Conservation (phyloP, 2,797 vertebrate genomes). For the Pogoniulus pusillus region DNA sequence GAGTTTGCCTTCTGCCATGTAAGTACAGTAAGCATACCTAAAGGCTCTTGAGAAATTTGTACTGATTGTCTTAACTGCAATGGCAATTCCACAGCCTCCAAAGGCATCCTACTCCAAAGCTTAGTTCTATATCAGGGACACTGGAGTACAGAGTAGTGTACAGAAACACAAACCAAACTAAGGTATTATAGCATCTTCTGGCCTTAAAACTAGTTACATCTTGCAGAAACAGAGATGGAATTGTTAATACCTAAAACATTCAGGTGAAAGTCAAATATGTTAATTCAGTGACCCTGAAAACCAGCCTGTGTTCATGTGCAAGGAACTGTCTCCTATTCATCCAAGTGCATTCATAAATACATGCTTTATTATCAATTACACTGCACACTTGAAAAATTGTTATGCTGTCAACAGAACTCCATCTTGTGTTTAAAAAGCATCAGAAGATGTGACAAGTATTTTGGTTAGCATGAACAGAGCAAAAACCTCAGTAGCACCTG, state of each 20-base stretch:
- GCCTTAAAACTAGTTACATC: not conserved
- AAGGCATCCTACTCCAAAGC: not conserved
- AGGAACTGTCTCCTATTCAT: not conserved
- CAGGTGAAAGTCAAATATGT: not conserved
- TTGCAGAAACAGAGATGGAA: not conserved
- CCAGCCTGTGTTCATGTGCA: not conserved
- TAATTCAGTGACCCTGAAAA: not conserved
- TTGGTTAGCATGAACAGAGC: not conserved
- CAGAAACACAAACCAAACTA: not conserved
- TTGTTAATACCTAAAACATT: not conserved
- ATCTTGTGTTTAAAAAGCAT: not conserved
- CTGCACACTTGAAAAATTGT: not conserved
- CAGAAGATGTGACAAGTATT: not conserved
- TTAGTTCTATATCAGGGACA: not conserved
- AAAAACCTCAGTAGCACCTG: not conserved
- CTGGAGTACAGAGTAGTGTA: not conserved
- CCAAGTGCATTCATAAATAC: not conserved
- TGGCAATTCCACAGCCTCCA: not conserved
- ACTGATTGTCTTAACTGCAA: not conserved
- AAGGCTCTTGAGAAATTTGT: not conserved
- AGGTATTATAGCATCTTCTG: not conserved
- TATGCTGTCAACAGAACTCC: not conserved
- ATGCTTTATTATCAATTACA: not conserved
- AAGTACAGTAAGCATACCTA: not conserved
- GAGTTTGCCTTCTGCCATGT: not conserved